Percentiles rank a stretch among this genome's conserved stretches.
phyloP scores from a whole-genome alignment of 2,888 invertebrate genomes.

The Hanleya hanleyi region DNA sequence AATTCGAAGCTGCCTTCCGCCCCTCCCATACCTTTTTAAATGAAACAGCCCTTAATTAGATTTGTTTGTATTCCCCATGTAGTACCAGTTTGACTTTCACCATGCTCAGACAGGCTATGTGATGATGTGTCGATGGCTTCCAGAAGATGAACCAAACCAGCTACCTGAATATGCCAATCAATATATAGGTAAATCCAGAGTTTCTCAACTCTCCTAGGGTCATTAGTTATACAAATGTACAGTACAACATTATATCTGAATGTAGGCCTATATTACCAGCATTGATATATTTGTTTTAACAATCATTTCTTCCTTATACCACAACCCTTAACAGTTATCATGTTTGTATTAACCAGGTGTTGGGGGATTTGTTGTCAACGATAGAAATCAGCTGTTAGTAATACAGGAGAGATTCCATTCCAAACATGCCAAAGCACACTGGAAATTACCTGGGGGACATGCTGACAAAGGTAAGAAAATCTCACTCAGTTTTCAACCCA shows the following conservation, averaged over 20 bases:
- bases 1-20: no score
- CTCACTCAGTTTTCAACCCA: no score
- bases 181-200: slow-evolving; percentile 58
- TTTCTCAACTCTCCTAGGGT: no score
- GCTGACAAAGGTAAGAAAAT: slow-evolving; percentile 83
- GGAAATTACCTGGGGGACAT: slow-evolving; percentile 95
- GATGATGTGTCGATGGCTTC: slow-evolving; percentile 88
- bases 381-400: slow-evolving; percentile 84
- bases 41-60: no score
- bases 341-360: no score
- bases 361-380: slow-evolving; percentile 89
- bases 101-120: slow-evolving; percentile 78
- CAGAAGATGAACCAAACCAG: slow-evolving; percentile 74
- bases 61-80: slow-evolving; percentile 52
- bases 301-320: no score
- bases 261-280: no score
- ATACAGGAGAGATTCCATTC: slow-evolving; percentile 82
- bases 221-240: no score
- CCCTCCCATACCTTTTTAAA: no score
- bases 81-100: slow-evolving; percentile 83
- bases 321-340: no score
- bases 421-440: slow-evolving; percentile 76
- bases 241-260: no score
- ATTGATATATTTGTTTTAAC: no score
- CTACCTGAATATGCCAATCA: slow-evolving; percentile 69